Evolutionary conservation across 1,140 invertebrate species (phyloP).

Genomic region (Bombus waltoni): DNA sequence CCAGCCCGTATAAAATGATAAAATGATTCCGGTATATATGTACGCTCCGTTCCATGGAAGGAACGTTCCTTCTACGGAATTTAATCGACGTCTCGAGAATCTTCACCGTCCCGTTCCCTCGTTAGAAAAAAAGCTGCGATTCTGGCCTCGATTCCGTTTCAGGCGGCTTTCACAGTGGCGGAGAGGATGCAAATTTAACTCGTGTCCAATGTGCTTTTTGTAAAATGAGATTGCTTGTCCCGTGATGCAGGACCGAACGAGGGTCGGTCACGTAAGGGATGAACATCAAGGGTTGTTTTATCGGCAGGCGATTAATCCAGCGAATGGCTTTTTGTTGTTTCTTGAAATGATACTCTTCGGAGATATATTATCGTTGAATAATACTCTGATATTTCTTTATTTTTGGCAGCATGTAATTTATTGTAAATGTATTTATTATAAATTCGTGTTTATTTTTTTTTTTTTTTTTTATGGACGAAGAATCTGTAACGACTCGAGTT

Average conservation of each 20-base stretch:
- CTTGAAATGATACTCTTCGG: background rate
- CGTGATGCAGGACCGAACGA: background rate
- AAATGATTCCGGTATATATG: constrained; percentile 60
- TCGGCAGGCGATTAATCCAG: background rate
- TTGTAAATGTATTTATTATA: no score
- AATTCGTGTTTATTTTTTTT: background rate
- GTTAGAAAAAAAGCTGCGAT: no score
- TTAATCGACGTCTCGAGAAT: constrained; percentile 49
- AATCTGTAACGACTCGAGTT: no score
- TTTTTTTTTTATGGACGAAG: no score
- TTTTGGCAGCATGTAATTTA: background rate
- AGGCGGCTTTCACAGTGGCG: no score
- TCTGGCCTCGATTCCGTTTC: background rate
- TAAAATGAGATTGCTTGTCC: background rate
- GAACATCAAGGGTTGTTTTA: background rate
- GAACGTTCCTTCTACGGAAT: constrained; percentile 46
- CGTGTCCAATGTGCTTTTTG: background rate
- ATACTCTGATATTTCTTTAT: background rate
- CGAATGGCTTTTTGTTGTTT: background rate
- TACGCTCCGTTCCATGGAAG: background rate
- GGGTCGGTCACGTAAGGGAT: background rate
- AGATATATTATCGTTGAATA: background rate
- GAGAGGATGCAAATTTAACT: constrained; percentile 28
- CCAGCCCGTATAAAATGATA: constrained; percentile 63
- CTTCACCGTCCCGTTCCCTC: background rate